Base-by-base conservation (phyloP, 2,113 vertebrate species). In the Odontesthes bonariensis region DNA sequence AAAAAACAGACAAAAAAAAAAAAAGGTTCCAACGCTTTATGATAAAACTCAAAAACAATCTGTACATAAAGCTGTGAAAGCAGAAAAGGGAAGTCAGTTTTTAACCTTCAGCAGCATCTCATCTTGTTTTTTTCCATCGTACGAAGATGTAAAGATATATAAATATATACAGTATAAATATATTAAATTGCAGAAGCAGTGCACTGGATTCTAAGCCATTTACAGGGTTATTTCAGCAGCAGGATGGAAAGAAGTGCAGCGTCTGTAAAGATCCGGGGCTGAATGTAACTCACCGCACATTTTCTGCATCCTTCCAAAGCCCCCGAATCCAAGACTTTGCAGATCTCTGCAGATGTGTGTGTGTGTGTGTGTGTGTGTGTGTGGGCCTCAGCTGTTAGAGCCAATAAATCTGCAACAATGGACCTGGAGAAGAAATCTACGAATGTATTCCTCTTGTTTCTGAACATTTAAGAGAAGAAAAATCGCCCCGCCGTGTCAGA, bases 121-220 rank as follows among this genome's bases (percentile, higher is more conserved):
- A 16, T 6, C 60, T 79, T 71, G 27, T 72, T 79, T 84, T 75
- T 38, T 40, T 81, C 62, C 82, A 81, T 83, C 68, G 73, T 58
- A 69, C 60, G 69, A 76, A 81, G 62, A 89, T 84, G 67, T 88
- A 83, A 75, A 88, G 56, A 61, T 67, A 72, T 79, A 89, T 62
- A 85, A 38, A 83, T 55, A 84, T 61, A 76, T 63, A 77, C 61
- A 69, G 52, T 40, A 64, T 23, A 81, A 56, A 60, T 56, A 46
- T 73, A 79, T 81, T 77, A 66, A 82, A 70, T 88, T 90, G 88
- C 89, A 89, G 86, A 92, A 88, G 86, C 84, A 86, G 90, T 88
- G 89, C 89, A 92, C 88, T 91, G 91, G 91, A 93, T 90, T 90
- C 82, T 83, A 94, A 94, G 92, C 93, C 93, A 92, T 94, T 87